Evolutionary conservation across 2,888 invertebrate genomes (phyloP).

Genomic region (Ceramica pisi): DNA sequence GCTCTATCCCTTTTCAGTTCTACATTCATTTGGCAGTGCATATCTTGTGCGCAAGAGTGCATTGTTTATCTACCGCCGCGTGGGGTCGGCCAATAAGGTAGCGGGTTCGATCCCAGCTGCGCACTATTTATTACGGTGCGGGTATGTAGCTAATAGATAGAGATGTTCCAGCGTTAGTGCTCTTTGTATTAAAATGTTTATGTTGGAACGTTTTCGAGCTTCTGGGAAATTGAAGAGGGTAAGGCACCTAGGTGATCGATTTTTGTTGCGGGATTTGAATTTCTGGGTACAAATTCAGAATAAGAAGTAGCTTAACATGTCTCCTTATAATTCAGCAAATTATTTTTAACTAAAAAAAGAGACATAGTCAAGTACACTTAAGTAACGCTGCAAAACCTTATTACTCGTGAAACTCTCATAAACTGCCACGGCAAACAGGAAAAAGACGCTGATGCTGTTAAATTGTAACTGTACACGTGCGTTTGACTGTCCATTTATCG

Average conservation of each 20-base stretch:
- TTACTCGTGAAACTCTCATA: no score
- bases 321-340: no score
- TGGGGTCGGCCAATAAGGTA: conserved; percentile 84
- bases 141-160: conserved; percentile 65
- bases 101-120: conserved; percentile 74
- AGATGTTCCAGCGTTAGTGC: conserved; percentile 55
- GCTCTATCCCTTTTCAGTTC: conserved; percentile 58
- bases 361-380: no score
- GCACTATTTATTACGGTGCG: conserved; percentile 69
- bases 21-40: conserved; percentile 75
- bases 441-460: not conserved
- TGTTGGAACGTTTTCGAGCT: conserved; percentile 26
- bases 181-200: conserved; percentile 59
- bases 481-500: no score
- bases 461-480: not conserved
- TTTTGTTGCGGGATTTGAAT: not conserved
- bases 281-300: no score
- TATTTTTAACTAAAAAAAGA: no score
- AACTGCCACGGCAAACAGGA: no score
- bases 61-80: conserved; percentile 82
- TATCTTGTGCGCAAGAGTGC: conserved; percentile 76
- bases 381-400: no score
- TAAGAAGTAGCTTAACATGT: no score
- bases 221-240: conserved; percentile 6
- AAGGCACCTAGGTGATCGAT: not conserved